phyloP scores from a whole-genome alignment of 1,140 invertebrate species.

The Philotrypesis tridentata region DNA sequence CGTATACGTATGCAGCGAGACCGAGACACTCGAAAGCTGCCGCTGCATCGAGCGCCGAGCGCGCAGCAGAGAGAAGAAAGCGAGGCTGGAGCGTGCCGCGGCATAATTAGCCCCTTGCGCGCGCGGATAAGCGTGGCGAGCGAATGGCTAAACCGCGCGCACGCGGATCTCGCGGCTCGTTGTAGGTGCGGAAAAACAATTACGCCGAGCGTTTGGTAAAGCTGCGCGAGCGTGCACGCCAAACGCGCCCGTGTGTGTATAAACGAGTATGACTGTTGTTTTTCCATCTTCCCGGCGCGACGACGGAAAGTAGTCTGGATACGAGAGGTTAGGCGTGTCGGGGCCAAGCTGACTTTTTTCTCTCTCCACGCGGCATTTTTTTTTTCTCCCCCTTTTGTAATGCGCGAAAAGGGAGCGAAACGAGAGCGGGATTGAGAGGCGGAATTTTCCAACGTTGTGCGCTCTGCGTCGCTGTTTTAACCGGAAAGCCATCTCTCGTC shows the following conservation, averaged over 20 bases:
- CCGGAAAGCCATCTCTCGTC: too few species aligned
- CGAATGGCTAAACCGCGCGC: neutral
- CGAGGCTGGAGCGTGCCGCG: neutral
- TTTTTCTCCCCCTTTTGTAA: too few species aligned
- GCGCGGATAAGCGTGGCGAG: neutral
- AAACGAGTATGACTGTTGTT: neutral
- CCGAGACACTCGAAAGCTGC: neutral
- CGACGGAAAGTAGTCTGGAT: neutral
- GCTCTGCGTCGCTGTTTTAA: too few species aligned
- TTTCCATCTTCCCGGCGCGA: too few species aligned
- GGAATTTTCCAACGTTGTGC: too few species aligned
- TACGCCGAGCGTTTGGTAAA: neutral
- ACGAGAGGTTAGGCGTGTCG: neutral
- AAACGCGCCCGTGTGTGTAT: too few species aligned
- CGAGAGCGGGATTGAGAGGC: too few species aligned
- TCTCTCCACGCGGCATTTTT: too few species aligned
- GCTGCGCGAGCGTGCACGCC: too few species aligned
- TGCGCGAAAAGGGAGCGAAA: too few species aligned
- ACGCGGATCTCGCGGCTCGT: neutral
- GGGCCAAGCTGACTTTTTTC: neutral
- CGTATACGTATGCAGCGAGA: too few species aligned
- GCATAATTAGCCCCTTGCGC: neutral
- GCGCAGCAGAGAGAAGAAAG: neutral
- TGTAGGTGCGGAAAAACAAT: neutral
- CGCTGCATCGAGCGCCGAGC: neutral